Conservation (phyloP, 2,888 invertebrate species). For the Eupithecia centaureata region DNA sequence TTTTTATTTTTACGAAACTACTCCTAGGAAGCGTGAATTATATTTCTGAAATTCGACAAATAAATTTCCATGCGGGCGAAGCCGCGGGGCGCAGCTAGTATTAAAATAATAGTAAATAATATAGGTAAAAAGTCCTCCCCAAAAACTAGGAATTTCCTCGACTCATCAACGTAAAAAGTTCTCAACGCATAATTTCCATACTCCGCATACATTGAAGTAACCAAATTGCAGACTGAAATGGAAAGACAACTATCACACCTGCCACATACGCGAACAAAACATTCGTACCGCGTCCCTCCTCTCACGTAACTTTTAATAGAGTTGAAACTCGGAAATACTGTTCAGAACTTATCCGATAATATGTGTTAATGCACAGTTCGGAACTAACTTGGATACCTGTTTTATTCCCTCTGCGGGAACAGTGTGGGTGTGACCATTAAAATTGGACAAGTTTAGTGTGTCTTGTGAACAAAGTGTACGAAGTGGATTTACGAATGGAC, state of each 20-base stretch:
- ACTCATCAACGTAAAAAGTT: slow-evolving; percentile 22
- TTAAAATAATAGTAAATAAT: too few relatives aligned
- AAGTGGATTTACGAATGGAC: background rate
- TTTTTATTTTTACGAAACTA: too few relatives aligned
- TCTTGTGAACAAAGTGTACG: background rate
- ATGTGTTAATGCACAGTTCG: slow-evolving; percentile 52
- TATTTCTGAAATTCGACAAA: too few relatives aligned
- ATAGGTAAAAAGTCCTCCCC: background rate
- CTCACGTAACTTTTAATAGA: slow-evolving; percentile 63
- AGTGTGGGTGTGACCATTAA: slow-evolving; percentile 12
- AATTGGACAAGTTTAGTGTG: slow-evolving; percentile 9
- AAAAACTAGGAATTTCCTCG: slow-evolving; percentile 6
- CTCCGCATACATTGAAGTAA: slow-evolving; percentile 42
- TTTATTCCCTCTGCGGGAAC: slow-evolving; percentile 22
- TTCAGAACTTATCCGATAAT: slow-evolving; percentile 54
- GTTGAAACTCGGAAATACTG: slow-evolving; percentile 58
- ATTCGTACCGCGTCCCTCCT: slow-evolving; percentile 39
- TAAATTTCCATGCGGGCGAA: too few relatives aligned
- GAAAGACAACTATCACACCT: slow-evolving; percentile 44
- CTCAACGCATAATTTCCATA: slow-evolving; percentile 29
- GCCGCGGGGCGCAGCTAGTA: too few relatives aligned
- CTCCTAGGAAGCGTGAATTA: too few relatives aligned
- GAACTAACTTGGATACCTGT: slow-evolving; percentile 41
- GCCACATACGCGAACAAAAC: slow-evolving; percentile 45
- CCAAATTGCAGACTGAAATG: slow-evolving; percentile 38